A percentile compares a stretch with the other conserved stretches of the same genome.
Conservation (phyloP, 2,888 invertebrate genomes). For the Steinernema carpocapsae region DNA sequence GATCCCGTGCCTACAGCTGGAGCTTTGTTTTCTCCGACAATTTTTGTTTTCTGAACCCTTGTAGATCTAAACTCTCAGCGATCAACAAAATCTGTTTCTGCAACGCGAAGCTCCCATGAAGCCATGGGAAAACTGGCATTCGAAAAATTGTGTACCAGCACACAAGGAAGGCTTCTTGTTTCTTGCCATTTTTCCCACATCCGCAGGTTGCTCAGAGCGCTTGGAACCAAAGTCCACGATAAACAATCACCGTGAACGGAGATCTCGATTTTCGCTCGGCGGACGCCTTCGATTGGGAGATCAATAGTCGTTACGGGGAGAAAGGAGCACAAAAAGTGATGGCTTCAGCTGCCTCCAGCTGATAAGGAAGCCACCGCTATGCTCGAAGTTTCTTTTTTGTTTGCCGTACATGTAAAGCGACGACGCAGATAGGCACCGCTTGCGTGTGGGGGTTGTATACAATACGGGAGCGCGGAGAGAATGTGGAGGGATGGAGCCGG, state of each 20-base stretch:
- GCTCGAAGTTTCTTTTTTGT: constrained; percentile 14
- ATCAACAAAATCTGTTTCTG: not conserved
- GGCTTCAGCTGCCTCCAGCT: not conserved
- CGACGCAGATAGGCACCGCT: not conserved
- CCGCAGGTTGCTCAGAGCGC: not conserved
- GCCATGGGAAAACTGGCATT: not conserved
- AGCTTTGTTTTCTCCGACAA: no score
- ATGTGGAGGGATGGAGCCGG: not conserved
- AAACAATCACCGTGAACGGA: not conserved
- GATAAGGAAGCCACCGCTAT: not conserved
- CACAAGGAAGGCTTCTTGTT: not conserved
- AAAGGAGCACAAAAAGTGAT: constrained; percentile 14
- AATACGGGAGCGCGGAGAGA: not conserved
- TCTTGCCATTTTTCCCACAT: not conserved
- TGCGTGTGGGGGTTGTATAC: not conserved
- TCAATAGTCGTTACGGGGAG: not conserved
- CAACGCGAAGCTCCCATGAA: not conserved
- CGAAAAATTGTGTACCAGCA: not conserved
- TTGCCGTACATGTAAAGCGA: not conserved
- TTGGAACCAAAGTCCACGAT: not conserved
- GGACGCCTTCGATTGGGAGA: not conserved
- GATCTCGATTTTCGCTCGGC: not conserved
- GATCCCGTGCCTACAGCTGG: no score
- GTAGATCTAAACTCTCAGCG: no score
- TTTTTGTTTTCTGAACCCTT: no score